phyloP scores from a whole-genome alignment of 2,888 invertebrate genomes.

The Myathropa florea region DNA sequence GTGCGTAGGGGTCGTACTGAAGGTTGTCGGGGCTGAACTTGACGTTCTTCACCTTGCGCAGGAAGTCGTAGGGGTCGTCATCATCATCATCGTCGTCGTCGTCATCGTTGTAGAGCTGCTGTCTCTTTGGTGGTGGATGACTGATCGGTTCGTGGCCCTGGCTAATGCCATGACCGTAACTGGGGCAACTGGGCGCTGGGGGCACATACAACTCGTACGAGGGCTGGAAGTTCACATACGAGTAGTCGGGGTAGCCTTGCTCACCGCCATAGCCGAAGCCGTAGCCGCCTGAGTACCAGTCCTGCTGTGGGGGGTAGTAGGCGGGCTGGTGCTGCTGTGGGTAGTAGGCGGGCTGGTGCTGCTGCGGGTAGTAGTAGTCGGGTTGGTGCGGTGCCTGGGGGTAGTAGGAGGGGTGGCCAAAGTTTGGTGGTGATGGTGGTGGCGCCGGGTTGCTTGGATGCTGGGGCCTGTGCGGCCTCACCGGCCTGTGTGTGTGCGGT shows the following conservation, averaged over 20 bases:
- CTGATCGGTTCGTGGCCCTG: neutral
- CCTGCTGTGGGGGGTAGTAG: neutral
- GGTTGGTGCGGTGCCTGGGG: conserved; percentile 16
- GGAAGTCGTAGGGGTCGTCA: neutral
- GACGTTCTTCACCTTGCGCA: neutral
- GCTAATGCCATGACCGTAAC: neutral
- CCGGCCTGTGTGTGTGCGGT: neutral
- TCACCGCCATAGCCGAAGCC: neutral
- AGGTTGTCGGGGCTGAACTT: neutral
- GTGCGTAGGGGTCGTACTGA: neutral
- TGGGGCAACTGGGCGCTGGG: neutral
- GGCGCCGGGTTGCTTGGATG: neutral
- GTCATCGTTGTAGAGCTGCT: neutral
- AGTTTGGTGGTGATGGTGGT: neutral
- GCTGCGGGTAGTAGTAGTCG: conserved; percentile 11
- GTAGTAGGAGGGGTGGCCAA: conserved; percentile 7
- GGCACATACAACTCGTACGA: neutral
- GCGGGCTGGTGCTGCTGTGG: neutral
- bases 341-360: neutral
- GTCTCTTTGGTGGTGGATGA: neutral
- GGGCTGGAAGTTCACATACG: neutral
- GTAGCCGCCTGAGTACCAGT: neutral
- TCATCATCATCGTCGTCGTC: neutral
- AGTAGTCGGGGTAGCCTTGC: neutral
- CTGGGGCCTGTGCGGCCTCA: conserved; percentile 3